Evolutionary conservation across 2,888 invertebrate genomes (phyloP), one percentile per base, ranked within the genome.

Genomic region (Dione juno): DNA sequence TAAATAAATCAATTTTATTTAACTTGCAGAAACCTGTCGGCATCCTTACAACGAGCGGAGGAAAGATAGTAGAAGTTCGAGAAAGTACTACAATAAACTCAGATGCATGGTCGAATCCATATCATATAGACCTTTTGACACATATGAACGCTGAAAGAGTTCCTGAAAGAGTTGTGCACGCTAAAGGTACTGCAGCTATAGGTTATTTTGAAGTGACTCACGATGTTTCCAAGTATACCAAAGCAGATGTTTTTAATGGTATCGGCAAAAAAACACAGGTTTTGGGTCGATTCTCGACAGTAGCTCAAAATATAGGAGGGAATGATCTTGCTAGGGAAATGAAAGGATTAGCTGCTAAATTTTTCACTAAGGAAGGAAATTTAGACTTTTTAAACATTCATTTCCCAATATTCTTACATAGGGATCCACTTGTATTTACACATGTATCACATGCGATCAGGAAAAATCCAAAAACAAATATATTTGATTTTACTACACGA

Each of bases 101-200:
- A 0, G 93, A 95, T 54, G 66, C 80, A 2, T 81, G 82, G 41
- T 74, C 75, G 0, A 85, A 81, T 66, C 74, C 79, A 45, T 78
- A 73, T 45, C 77, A 80, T 58, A 10, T 81, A 35, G 82, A 82
- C 52, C 65, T 73, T 67, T n/a, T 96, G 77, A 90, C 95, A 0
- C 96, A 97, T 82, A 97, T 97, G 79, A 95, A 95, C 81, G 93
- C 97, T 28, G 98, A 98, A 86, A 94, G 98, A 70, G 98, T 98
- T 79, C 98, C 98, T 0, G 98, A 98, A 84, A 94, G 98, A 77
- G 96, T 98, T 0, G 98, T 97, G 1, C 98, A 98, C 84, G 98
- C 98, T 0, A 98, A 98, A 89, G 98, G 98, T 72, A 96, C 96
- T 52, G 98, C 96, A 19, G 97, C 97, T 1, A 96, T 96, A 83